Evolutionary conservation across 1,140 invertebrate species (phyloP).

Genomic region (Prorops nasuta): DNA sequence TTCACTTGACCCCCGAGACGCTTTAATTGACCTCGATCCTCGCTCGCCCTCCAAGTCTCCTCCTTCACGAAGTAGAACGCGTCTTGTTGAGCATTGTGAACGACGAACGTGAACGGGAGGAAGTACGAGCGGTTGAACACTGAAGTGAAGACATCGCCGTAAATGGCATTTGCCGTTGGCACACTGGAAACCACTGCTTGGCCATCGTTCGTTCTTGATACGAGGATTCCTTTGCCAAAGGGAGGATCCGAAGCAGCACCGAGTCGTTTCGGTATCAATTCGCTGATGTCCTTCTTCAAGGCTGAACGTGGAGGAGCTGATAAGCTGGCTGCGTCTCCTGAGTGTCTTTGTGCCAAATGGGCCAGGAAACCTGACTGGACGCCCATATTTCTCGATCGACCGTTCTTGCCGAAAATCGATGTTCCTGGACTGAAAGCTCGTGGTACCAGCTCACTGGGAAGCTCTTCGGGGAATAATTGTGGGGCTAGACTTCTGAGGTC

Average conservation of each 20-base stretch:
- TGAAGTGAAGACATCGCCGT: conserved; percentile 88
- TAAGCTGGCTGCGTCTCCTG: conserved; percentile 69
- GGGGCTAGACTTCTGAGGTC: conserved; percentile 85
- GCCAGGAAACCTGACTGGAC: conserved; percentile 79
- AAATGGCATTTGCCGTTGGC: conserved; percentile 82
- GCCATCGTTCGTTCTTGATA: conserved; percentile 75
- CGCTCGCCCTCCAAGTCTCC: conserved; percentile 80
- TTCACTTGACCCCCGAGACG: conserved; percentile 87
- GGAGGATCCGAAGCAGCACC: conserved; percentile 79
- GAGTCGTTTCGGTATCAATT: conserved; percentile 68
- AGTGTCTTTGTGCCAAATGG: conserved; percentile 71
- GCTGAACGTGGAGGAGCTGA: conserved; percentile 73
- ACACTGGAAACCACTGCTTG: conserved; percentile 83
- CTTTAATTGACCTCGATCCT: conserved; percentile 86
- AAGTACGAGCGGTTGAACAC: conserved; percentile 90
- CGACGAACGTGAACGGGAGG: conserved; percentile 83
- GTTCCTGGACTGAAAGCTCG: conserved; percentile 60
- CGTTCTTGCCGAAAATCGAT: conserved; percentile 61
- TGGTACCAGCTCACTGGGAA: conserved; percentile 63
- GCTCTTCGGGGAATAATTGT: conserved; percentile 69
- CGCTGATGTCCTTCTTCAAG: conserved; percentile 71
- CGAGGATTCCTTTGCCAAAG: conserved; percentile 86
- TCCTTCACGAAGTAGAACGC: conserved; percentile 95
- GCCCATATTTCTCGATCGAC: conserved; percentile 54
- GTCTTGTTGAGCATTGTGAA: conserved; percentile 86